Evolutionary conservation across 2,113 vertebrate genomes (phyloP).

Genomic region (Podarcis muralis): DNA sequence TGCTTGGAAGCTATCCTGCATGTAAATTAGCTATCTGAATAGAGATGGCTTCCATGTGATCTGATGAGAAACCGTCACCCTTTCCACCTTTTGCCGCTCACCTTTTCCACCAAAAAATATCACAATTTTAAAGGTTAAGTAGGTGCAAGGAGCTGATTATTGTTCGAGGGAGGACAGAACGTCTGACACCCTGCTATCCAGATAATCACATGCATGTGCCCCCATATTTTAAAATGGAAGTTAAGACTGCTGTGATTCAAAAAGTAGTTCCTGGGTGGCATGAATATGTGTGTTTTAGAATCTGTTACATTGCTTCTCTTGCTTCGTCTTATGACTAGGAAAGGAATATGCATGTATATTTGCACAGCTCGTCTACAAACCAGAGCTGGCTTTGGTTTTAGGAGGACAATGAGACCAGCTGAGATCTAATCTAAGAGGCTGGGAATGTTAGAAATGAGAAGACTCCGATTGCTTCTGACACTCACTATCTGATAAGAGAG

Average conservation of each 20-base stretch:
- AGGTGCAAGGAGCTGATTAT: no score
- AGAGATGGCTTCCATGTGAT: no score
- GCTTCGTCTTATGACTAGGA: neutral
- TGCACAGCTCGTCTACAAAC: neutral
- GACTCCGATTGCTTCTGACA: slow-evolving; percentile 29
- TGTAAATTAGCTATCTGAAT: no score
- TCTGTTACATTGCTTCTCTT: no score
- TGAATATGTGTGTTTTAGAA: neutral
- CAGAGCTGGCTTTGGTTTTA: neutral
- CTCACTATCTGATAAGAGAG: slow-evolving; percentile 28
- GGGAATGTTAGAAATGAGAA: slow-evolving; percentile 27
- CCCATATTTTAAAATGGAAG: neutral
- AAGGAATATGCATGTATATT: neutral
- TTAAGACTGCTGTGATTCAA: neutral
- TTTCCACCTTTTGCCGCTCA: no score
- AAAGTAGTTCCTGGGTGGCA: neutral
- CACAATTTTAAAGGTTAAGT: no score
- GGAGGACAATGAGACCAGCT: neutral
- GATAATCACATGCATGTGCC: no score
- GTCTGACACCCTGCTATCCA: no score
- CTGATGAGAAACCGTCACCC: no score
- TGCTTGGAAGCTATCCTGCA: no score
- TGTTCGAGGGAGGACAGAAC: no score
- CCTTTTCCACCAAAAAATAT: no score
- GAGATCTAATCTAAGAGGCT: slow-evolving; percentile 13